Evolutionary conservation across 2,113 vertebrate genomes (phyloP).

Genomic region (Mus pahari): DNA sequence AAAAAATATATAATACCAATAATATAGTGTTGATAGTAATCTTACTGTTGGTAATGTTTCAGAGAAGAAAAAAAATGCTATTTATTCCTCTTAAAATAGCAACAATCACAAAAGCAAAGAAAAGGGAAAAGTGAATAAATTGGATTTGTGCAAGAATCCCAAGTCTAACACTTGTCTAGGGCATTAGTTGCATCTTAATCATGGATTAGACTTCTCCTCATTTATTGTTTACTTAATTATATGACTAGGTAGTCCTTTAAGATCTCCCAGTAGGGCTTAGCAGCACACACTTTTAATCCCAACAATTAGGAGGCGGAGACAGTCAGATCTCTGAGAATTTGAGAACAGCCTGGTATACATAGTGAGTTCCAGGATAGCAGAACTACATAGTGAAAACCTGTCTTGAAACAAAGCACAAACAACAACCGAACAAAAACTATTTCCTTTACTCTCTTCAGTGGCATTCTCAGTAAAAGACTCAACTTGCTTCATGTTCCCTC

Average conservation of each 20-base stretch:
- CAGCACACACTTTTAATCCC: neutral
- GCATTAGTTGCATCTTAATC: slow-evolving; percentile 24
- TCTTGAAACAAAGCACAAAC: neutral
- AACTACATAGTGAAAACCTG: neutral
- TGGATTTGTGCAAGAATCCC: slow-evolving; percentile 23
- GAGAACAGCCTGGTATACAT: neutral
- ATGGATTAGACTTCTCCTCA: slow-evolving; percentile 14
- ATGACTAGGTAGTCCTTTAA: neutral
- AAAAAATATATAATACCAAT: slow-evolving; percentile 49
- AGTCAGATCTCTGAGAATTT: neutral
- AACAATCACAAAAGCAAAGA: slow-evolving; percentile 18
- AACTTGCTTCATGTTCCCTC: neutral
- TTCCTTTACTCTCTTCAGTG: neutral
- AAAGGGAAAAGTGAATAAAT: slow-evolving; percentile 42
- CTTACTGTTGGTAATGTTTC: neutral
- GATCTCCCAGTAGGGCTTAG: neutral
- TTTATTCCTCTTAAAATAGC: slow-evolving; percentile 43
- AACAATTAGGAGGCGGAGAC: neutral
- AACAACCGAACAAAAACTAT: neutral
- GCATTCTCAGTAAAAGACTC: neutral
- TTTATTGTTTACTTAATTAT: neutral
- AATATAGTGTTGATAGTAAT: slow-evolving; percentile 53
- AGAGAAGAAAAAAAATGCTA: slow-evolving; percentile 31
- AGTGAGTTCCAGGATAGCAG: neutral
- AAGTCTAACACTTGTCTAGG: neutral